These are phyloP conservation scores for Suricata suricatta DNA, from an alignment of 2,113 vertebrate genomes.

Conservation along the genomic window DNA sequence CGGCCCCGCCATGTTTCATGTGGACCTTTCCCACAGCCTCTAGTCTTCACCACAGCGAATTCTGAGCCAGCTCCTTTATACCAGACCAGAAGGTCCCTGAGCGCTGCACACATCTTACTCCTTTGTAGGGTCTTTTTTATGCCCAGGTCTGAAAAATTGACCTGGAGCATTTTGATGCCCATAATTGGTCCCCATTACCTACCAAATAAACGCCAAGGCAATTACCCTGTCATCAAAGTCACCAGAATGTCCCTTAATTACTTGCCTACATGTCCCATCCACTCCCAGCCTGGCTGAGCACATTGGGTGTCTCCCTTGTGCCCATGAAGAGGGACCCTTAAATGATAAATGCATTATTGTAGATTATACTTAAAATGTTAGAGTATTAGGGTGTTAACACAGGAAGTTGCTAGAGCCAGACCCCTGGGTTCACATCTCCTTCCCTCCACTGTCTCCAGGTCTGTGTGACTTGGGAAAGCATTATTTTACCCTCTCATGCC, in stretches of 20 bases:
- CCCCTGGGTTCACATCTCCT: background rate
- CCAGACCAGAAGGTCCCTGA: background rate
- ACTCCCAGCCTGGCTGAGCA: background rate
- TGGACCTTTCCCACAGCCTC: background rate
- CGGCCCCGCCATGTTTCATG: background rate
- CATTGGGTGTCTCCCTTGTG: rapidly evolving
- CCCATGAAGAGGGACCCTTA: background rate
- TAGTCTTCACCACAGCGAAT: background rate
- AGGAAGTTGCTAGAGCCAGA: background rate
- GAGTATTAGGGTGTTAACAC: background rate
- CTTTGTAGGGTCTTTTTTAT: background rate
- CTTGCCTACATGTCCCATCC: background rate
- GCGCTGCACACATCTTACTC: background rate
- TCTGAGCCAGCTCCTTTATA: background rate
- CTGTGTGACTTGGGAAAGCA: background rate
- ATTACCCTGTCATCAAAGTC: background rate
- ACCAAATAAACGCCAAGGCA: background rate
- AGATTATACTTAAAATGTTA: background rate
- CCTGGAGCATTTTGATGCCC: background rate
- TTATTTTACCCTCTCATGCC: background rate
- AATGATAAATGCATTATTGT: background rate
- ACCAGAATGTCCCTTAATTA: background rate
- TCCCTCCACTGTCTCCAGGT: background rate
- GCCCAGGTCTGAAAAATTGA: background rate
- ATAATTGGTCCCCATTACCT: background rate